Evolutionary conservation across 2,888 invertebrate species (phyloP), one percentile per base, ranked within the genome.

Genomic region (Rhogogaster chlorosoma): DNA sequence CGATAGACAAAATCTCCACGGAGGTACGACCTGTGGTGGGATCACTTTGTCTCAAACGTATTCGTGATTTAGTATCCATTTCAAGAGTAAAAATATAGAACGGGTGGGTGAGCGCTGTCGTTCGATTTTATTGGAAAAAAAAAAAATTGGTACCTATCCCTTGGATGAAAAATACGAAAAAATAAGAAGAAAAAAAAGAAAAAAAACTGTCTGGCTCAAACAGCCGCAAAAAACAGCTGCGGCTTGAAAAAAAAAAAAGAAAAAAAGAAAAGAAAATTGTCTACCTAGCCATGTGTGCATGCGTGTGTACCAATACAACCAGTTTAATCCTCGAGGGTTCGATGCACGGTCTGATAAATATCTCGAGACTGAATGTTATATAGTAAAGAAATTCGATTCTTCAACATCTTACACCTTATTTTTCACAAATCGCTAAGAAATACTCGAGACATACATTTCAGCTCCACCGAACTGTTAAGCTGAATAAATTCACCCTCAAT

Each of bases 161-260:
- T 15, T 29, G 67, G 29, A 32, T 67, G 22, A 29, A 67, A 29
- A 29, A 22, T 73, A 36, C 71, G 38, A 2, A 4, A 22, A 26
- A 29, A 22, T 73, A 36, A 38, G 38, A 2, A 4, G 12, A 26
- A 42, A 75, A 77, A 49, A n/a, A 12, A 45, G 42, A 42, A 18
- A 77, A 77, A 53, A n/a, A 71, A 45, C 49, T 49, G 75, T 77
- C 71, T 71, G 71, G 71, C 71, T 71, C 71, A 71, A 71, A 77
- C 29, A 18, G 22, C 29, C 12, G 71, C 71, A 73, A 38, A 73
- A 38, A 73, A 38, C 22, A n/a, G 38, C 12, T 45, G 75, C n/a
- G 29, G 49, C 53, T 53, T 32, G 12, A 12, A 77, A 49, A 75
- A 29, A 5, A 29, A 75, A 75, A 75, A 45, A 49, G 6, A 75